phyloP scores from a whole-genome alignment of 2,888 invertebrate genomes.

The Sarcophaga rosellei region DNA sequence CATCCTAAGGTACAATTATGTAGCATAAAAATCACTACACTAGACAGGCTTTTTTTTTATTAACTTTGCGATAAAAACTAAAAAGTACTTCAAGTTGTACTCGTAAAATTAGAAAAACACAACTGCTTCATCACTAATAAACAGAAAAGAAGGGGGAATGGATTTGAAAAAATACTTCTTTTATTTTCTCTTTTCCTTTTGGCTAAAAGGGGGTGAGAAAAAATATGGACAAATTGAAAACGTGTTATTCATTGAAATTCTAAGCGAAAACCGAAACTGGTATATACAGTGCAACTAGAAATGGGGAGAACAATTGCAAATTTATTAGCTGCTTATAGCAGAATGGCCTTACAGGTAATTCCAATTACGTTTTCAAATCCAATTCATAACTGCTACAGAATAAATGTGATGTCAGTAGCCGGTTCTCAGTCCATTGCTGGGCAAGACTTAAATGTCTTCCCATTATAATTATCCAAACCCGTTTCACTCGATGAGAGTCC shows the following conservation, averaged over 20 bases:
- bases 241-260: slow-evolving; percentile 29
- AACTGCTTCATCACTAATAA: not conserved
- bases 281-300: not conserved
- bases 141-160: not conserved
- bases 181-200: not conserved
- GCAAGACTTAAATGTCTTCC: no score
- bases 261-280: slow-evolving; percentile 1
- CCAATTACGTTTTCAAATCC: no score
- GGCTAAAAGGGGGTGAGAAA: not conserved
- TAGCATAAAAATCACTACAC: slow-evolving; percentile 9
- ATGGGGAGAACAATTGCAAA: not conserved
- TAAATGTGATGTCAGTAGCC: no score
- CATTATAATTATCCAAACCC: no score
- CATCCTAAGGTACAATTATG: not conserved
- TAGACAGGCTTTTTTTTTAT: slow-evolving; percentile 16
- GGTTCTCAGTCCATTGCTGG: no score
- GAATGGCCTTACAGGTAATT: no score
- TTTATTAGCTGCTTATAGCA: no score
- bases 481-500: no score
- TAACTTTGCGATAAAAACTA: slow-evolving; percentile 17
- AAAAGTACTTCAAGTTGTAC: not conserved
- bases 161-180: not conserved
- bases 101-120: not conserved
- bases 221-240: slow-evolving; percentile 31
- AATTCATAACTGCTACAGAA: no score